Evolutionary conservation across 2,113 vertebrate genomes (phyloP), one percentile per base, ranked within the genome.

Genomic region (Percopsis transmontana): DNA sequence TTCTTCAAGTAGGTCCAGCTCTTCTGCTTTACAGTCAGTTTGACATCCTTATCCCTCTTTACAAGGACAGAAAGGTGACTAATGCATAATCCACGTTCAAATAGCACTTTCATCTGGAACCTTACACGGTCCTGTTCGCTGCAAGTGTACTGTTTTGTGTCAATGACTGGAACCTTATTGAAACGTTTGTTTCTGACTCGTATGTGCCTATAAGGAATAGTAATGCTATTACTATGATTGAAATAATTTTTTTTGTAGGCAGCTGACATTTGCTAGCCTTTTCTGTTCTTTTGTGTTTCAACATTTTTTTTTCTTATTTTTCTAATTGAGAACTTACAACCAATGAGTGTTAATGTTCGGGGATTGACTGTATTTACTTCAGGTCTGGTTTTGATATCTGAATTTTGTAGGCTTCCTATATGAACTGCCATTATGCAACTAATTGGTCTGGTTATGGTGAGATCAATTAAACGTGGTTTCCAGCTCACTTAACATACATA

Each of bases 151-250:
- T 66, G 16, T 41, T 21, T 16, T 20, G 44, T 53, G 51, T 63
- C 39, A 66, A 24, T 47, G n/a, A 76, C 70, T 67, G 54, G 68
- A 66, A n/a, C 33, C 33, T 58, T 21, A 73, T 6, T 6, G 2
- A 68, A 63, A 24, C 48, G 40, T 11, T 65, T 18, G 62, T 74
- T 72, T 55, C 67, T 82, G 60, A 82, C 55, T 68, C 54, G 56
- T 45, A 90, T 89, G 88, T 91, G 89, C 89, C 88, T 91, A 50
- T 39, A 11, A 73, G 67, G 54, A 69, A 73, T 67, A 74, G 62
- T 68, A 62, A 72, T 0, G 20, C 47, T 79, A 65, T 62, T 79
- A 80, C 68, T 74, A 59, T 42, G 58, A 79, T 66, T 62, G 53
- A 84, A 53, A 59, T 77, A 58, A 71, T 64, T 72, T 24, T 62